phyloP scores from a whole-genome alignment of 2,888 invertebrate species.

The Agrotis ipsilon region DNA sequence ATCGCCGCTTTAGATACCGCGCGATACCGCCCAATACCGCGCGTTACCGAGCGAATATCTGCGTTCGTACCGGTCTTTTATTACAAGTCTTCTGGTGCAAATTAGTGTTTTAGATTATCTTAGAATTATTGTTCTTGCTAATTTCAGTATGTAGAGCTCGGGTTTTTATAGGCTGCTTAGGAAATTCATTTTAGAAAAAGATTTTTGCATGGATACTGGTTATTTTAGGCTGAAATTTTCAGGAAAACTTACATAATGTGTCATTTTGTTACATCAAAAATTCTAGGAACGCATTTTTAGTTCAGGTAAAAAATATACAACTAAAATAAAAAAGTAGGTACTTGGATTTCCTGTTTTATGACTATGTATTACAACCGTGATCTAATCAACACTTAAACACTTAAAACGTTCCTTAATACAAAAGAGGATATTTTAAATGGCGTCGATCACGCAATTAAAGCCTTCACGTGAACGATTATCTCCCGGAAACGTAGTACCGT shows the following conservation, averaged over 20 bases:
- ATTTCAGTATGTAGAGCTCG: not conserved
- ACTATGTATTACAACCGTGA: not conserved
- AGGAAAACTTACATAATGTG: not conserved
- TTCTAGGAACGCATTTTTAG: not conserved
- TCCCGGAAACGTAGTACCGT: constrained; percentile 28
- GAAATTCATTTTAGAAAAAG: not conserved
- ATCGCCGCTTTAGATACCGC: constrained; percentile 39
- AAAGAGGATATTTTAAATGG: constrained; percentile 25
- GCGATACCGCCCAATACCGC: not conserved
- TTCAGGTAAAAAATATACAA: too few relatives aligned
- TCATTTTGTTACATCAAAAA: not conserved
- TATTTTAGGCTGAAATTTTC: not conserved
- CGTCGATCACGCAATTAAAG: constrained; percentile 47
- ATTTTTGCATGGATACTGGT: too few relatives aligned
- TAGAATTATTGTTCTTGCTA: constrained; percentile 7
- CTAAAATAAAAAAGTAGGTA: not conserved
- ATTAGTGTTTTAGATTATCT: constrained; percentile 23
- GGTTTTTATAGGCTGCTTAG: constrained; percentile 6
- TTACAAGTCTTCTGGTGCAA: constrained; percentile 10
- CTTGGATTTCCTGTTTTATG: not conserved
- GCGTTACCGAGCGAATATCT: constrained; percentile 3
- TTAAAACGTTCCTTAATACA: constrained; percentile 7
- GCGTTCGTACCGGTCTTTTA: not conserved
- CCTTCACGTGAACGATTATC: constrained; percentile 40
- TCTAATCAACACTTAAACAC: constrained; percentile 6